These are phyloP conservation scores for Mamestra configurata DNA, from an alignment of 1,140 invertebrate species.

Conservation along the genomic window DNA sequence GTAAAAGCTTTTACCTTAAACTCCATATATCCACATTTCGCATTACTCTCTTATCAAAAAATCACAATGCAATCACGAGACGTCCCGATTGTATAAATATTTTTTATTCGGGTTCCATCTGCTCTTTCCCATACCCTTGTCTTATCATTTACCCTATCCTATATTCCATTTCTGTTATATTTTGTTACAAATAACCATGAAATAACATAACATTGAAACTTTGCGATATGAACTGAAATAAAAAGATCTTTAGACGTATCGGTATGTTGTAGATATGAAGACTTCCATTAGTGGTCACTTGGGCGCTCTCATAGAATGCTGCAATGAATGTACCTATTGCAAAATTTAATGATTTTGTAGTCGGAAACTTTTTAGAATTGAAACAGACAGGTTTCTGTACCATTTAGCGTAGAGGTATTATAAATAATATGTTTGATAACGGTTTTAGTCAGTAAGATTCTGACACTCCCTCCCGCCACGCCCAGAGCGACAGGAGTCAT, in stretches of 20 bases:
- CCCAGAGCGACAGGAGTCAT: too few relatives aligned
- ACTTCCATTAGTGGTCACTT: too few relatives aligned
- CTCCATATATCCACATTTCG: constrained; percentile 1
- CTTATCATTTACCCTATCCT: constrained; percentile 40
- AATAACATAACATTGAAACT: not conserved
- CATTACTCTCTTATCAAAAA: constrained; percentile 35
- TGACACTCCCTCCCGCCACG: too few relatives aligned
- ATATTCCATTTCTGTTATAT: constrained; percentile 18
- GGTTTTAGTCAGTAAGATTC: too few relatives aligned
- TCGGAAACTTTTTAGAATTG: too few relatives aligned
- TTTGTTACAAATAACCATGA: not conserved
- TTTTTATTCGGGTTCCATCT: constrained; percentile 57
- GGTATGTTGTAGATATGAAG: not conserved
- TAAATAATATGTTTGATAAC: too few relatives aligned
- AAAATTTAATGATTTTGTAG: too few relatives aligned
- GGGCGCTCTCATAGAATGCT: too few relatives aligned
- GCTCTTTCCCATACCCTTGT: constrained; percentile 56
- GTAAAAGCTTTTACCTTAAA: constrained; percentile 45
- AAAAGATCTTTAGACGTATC: not conserved
- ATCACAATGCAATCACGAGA: constrained; percentile 50
- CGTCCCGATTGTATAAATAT: constrained; percentile 52
- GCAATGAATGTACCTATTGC: too few relatives aligned
- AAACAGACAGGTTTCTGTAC: too few relatives aligned
- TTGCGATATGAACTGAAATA: not conserved
- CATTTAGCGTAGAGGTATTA: too few relatives aligned